Evolutionary conservation across 2,888 invertebrate species (phyloP), one percentile per base, ranked within the genome.

Genomic region (Xestia sexstrigata): DNA sequence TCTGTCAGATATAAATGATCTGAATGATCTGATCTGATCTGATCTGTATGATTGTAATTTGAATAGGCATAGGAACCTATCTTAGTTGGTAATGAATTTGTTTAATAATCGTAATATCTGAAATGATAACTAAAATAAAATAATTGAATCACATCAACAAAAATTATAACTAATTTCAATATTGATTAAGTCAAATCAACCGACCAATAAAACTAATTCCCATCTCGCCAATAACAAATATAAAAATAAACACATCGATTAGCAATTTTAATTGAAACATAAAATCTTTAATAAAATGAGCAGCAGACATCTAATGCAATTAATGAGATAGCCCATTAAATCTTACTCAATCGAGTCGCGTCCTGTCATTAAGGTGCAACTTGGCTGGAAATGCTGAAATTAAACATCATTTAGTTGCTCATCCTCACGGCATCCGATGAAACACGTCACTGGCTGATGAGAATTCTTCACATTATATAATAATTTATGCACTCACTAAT

Each of bases 311-410:
- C 52, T 70, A 58, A 74, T 73, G 52, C 62, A 86, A 81, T 88
- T 78, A 87, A 76, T 69, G 23, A 13, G 17, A 79, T 66, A n/a
- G 55, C 20, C 42, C 78, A 78, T 86, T 87, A 81, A 85, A 76
- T 66, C 30, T 60, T 35, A 67, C 58, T 85, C 63, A 39, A 74
- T 78, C 73, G 76, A 45, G 62, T n/a, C 69, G 65, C 83, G 70
- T 85, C 75, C 86, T 79, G 88, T 78, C 83, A 69, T 83, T 83
- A 81, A 76, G 35, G 58, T 55, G 71, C 71, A 72, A 35, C 2
- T 75, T 73, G 58, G 71, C 65, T 81, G n/a, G 13, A 69, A 47
- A 49, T 39, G 47, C 30, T 63, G 42, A 55, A 76, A 76, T 79
- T 69, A 82, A 81, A 82, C 72, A 60, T 72, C 52, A 63, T 80